phyloP scores from a whole-genome alignment of 1,140 invertebrate species.

The Heliothis virescens region DNA sequence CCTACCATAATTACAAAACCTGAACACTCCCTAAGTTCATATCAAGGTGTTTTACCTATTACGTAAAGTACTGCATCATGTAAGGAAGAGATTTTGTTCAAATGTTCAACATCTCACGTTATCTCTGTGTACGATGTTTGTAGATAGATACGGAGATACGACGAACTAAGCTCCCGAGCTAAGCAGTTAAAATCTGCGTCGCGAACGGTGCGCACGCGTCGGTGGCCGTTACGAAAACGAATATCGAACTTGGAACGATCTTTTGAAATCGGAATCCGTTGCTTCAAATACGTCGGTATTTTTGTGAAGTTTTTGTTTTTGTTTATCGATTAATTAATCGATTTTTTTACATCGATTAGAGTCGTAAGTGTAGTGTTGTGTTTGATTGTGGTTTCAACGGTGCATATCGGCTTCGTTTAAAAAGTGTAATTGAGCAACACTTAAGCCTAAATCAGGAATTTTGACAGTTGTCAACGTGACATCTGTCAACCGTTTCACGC shows the following conservation, averaged over 20 bases:
- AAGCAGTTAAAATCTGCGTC: slow-evolving; percentile 79
- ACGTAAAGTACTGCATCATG: slow-evolving; percentile 6
- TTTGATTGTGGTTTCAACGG: slow-evolving; percentile 33
- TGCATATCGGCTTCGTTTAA: slow-evolving; percentile 56
- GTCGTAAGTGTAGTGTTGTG: slow-evolving; percentile 39
- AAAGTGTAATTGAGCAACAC: slow-evolving; percentile 7
- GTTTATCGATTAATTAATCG: slow-evolving; percentile 27
- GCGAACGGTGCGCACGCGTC: slow-evolving; percentile 78
- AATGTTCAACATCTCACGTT: slow-evolving; percentile 43
- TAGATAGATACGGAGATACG: slow-evolving; percentile 45
- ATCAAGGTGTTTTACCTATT: not conserved
- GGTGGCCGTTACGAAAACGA: slow-evolving; percentile 39
- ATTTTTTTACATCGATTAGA: slow-evolving; percentile 7
- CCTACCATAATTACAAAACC: too few relatives aligned
- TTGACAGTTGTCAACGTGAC: slow-evolving; percentile 51
- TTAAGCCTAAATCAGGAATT: slow-evolving; percentile 27
- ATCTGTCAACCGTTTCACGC: slow-evolving; percentile 54
- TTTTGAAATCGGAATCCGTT: slow-evolving; percentile 39
- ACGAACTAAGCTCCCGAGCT: slow-evolving; percentile 38
- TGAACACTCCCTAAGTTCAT: not conserved
- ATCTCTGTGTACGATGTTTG: slow-evolving; percentile 46
- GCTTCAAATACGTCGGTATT: not conserved
- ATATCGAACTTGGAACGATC: slow-evolving; percentile 40
- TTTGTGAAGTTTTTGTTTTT: slow-evolving; percentile 26
- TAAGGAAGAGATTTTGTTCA: slow-evolving; percentile 9